These are phyloP conservation scores for Thripadectes ignobilis DNA, from an alignment of 2,797 vertebrate genomes.

Conservation along the genomic window DNA sequence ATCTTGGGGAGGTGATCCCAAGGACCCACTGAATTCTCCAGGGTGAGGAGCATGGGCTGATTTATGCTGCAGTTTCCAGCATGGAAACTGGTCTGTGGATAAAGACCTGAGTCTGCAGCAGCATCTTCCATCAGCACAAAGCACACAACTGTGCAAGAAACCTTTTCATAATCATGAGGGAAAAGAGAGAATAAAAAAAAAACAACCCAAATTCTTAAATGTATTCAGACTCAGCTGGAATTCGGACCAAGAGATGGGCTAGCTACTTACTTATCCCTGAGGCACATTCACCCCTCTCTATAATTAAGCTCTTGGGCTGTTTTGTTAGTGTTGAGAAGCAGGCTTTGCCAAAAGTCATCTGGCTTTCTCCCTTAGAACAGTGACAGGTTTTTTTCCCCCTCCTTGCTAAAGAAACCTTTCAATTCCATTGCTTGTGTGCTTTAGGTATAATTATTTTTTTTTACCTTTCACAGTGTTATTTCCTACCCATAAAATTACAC, in stretches of 20 bases:
- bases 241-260: conserved; percentile 74
- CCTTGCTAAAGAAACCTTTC: conserved; percentile 75
- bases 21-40: neutral
- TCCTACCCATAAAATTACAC: conserved; percentile 70
- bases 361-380: conserved; percentile 73
- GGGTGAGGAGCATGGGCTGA: neutral
- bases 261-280: conserved; percentile 72
- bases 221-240: conserved; percentile 66
- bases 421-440: conserved; percentile 69
- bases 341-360: conserved; percentile 77
- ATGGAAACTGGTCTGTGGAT: neutral
- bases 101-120: neutral
- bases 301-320: conserved; percentile 78
- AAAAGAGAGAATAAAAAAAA: neutral
- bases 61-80: neutral
- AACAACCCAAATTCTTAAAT: conserved; percentile 46
- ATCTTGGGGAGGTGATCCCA: neutral
- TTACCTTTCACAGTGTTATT: conserved; percentile 75
- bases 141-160: neutral
- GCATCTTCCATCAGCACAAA: conserved; percentile 16
- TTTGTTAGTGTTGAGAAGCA: conserved; percentile 75
- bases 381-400: conserved; percentile 61
- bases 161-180: neutral
- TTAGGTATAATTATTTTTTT: conserved; percentile 73
- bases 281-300: conserved; percentile 68